Percentiles rank a stretch among this genome's conserved stretches.
Evolutionary conservation across 2,113 vertebrate species (phyloP).

Genomic region (Lamprotornis superbus): DNA sequence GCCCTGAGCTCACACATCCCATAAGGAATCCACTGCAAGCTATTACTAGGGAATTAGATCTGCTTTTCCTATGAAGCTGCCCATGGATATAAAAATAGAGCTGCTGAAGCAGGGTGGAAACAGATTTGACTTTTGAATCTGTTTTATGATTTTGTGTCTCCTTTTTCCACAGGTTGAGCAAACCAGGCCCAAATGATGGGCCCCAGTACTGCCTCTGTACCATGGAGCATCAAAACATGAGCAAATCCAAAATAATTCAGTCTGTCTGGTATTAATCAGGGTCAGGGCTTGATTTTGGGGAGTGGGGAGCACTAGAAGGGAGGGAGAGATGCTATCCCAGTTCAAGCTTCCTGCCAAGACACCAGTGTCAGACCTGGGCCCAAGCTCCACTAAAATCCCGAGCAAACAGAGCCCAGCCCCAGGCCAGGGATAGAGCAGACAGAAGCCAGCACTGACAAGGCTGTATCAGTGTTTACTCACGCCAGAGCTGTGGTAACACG

Average conservation of each 20-base stretch:
- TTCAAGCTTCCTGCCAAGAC: neutral
- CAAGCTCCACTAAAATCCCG: neutral
- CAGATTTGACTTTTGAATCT: neutral
- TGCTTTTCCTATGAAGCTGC: conserved; percentile 11
- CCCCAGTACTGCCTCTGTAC: neutral
- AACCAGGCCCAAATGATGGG: rapidly evolving
- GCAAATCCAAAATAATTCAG: neutral
- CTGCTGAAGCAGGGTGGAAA: neutral
- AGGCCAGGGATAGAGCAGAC: conserved; percentile 68
- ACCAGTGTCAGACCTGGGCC: neutral
- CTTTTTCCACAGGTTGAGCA: neutral
- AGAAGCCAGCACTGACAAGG: conserved; percentile 89
- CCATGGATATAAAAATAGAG: conserved; percentile 20
- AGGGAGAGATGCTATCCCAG: neutral
- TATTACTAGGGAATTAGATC: neutral
- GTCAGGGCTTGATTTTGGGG: neutral
- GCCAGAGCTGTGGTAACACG: conserved; percentile 56
- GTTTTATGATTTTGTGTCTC: neutral
- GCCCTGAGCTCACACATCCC: neutral
- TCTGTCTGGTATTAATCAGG: neutral
- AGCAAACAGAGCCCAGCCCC: conserved; percentile 10
- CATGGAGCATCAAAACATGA: neutral
- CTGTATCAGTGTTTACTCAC: conserved; percentile 85
- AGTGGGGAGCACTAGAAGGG: neutral
- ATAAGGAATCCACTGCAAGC: neutral